Percentiles rank a stretch among this genome's conserved stretches.
Conservation (phyloP, 2,113 vertebrate genomes). For the Pseudorectes ferrugineus region DNA sequence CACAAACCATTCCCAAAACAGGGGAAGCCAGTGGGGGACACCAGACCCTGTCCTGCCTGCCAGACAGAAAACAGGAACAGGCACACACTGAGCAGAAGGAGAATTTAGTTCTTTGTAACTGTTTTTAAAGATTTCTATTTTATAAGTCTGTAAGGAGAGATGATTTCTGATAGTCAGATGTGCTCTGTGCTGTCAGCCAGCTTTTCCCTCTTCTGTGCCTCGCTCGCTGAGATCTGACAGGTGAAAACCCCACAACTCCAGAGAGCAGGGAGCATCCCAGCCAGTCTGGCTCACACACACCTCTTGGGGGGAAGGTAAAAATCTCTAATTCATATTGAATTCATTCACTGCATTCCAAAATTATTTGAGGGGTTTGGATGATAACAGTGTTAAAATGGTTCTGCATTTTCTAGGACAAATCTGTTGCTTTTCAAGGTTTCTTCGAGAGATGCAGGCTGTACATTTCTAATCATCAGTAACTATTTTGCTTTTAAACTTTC, state of each 20-base stretch:
- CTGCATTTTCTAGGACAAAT: constrained; percentile 50
- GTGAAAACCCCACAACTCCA: not conserved
- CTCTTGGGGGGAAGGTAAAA: not conserved
- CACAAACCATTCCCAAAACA: not conserved
- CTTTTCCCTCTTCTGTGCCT: constrained; percentile 22
- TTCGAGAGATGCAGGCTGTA: constrained; percentile 16
- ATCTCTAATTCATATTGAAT: constrained; percentile 71
- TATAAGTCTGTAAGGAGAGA: not conserved
- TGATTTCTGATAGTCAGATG: not conserved
- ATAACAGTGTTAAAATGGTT: constrained; percentile 43
- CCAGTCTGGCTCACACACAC: not conserved
- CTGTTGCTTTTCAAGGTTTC: constrained; percentile 41
- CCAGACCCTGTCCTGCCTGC: not conserved
- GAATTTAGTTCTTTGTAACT: not conserved
- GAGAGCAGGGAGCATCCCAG: not conserved
- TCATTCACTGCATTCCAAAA: constrained; percentile 58
- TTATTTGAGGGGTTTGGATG: not conserved
- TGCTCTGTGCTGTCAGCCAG: not conserved
- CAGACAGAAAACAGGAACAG: not conserved
- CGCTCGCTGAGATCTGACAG: not conserved
- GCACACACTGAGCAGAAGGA: not conserved
- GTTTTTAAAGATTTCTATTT: not conserved
- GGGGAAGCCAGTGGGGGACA: not conserved
- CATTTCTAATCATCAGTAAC: constrained; percentile 7
- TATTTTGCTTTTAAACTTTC: constrained; percentile 39